Evolutionary conservation across 2,888 invertebrate genomes (phyloP), one percentile per base, ranked within the genome.

Genomic region (Agrotis clavis): DNA sequence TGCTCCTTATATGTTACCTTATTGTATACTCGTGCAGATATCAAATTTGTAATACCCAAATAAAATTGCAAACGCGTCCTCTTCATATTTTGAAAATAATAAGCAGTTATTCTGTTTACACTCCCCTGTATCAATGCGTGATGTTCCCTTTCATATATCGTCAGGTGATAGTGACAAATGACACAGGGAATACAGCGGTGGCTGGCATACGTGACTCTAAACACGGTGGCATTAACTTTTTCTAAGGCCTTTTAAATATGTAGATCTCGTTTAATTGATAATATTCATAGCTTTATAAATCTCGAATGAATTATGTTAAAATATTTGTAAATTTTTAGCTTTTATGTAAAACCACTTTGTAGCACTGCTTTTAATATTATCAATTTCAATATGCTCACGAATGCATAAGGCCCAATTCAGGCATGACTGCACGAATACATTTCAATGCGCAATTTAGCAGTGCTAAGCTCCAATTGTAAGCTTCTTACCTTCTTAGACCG

Each of bases 401-500:
- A 21, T 48, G 35, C 30, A 53, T 53, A 56, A 45, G 16, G 30
- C 13, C 57, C 41, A 18, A 59, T 50, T 50, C n/a, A 35, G 35
- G 21, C 60, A 50, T 41, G 47, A 48, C 25, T 61, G 30, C 72
- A 61, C 41, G 60, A 60, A 41, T 57, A 57, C 13, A 5, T 59
- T 67, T 77, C 18, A 63, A 35, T 54, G 47, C 41, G 41, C 41
- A 76, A 53, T 61, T 50, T 3, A 30, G n/a, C 54, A 30, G 18
- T 61, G 14, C 18, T 78, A 53, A 69, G 64, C 63, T 53, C 14
- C 54, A 63, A 51, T 53, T 63, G n/a, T 67, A 71, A 70, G 71
- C 77, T 77, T 21, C 45, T 63, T 51, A 70, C 66, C 77, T 77
- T 21, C 45, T 63, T 51, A 77, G 30, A 35, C 35, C 25, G 45